A percentile compares a stretch with the other conserved stretches of the same genome.
These are phyloP conservation scores for Steinernema carpocapsae DNA, from an alignment of 2,888 invertebrate genomes.

Conservation along the genomic window DNA sequence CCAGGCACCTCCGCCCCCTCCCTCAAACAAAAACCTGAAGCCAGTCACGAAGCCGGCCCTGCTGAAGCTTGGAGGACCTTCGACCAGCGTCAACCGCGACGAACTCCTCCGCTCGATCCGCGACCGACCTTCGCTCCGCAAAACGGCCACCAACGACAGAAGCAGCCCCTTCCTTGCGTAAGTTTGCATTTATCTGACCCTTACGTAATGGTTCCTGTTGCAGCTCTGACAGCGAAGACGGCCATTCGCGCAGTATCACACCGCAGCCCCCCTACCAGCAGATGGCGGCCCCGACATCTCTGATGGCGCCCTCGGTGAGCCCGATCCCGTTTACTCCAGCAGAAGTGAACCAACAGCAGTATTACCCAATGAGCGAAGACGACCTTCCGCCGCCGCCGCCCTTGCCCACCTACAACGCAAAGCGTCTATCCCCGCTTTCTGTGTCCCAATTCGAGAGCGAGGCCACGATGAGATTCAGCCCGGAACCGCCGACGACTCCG, in stretches of 20 bases:
- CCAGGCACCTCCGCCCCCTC: constrained; percentile 50
- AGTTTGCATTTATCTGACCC: background rate
- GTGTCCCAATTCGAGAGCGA: constrained; percentile 1
- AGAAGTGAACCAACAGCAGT: background rate
- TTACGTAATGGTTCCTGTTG: background rate
- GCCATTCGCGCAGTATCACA: background rate
- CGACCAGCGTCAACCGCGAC: constrained; percentile 20
- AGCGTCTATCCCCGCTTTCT: background rate
- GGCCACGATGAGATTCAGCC: constrained; percentile 27
- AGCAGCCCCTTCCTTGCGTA: background rate
- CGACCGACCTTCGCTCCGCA: background rate
- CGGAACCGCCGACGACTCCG: background rate
- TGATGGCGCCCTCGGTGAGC: background rate
- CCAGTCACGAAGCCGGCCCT: constrained; percentile 47
- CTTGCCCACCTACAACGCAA: background rate
- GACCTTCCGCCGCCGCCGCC: constrained; percentile 17
- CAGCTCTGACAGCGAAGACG: background rate
- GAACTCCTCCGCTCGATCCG: background rate
- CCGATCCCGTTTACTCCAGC: background rate
- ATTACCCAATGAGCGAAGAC: constrained; percentile 31
- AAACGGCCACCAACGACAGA: constrained; percentile 12
- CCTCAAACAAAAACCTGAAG: constrained; percentile 39
- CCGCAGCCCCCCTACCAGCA: constrained; percentile 1
- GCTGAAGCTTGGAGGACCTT: constrained; percentile 52
- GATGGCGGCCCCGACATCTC: background rate